Percentiles rank a stretch among this genome's conserved stretches.
Conservation (phyloP, 2,113 vertebrate genomes). For the Salvator merianae region DNA sequence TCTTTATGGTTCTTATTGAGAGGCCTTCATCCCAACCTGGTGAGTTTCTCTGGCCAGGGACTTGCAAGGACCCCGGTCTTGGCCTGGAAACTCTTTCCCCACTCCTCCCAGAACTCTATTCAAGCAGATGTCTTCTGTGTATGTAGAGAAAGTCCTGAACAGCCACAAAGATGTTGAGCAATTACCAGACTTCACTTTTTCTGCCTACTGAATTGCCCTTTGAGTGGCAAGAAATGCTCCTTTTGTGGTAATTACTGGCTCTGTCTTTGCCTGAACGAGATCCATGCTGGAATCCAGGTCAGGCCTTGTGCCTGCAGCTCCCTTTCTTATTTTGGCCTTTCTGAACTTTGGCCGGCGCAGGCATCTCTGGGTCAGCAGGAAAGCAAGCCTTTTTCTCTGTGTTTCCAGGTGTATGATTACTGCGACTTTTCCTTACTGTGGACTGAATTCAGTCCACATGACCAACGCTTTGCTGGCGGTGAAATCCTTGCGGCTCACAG, state of each 20-base stretch:
- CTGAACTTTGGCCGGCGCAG: background rate
- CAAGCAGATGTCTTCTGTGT: background rate
- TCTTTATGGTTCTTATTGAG: background rate
- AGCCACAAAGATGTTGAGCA: background rate
- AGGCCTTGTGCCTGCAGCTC: no score
- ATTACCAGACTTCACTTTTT: background rate
- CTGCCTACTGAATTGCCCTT: background rate
- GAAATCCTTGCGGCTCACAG: conserved; percentile 79
- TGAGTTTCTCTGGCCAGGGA: background rate
- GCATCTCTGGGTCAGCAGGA: background rate
- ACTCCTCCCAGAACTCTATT: background rate
- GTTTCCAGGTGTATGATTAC: conserved; percentile 79
- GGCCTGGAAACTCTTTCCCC: background rate
- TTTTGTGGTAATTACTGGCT: background rate
- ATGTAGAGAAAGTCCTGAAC: background rate
- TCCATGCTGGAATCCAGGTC: no score
- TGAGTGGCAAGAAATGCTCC: background rate
- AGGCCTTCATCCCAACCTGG: background rate
- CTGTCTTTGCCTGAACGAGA: background rate
- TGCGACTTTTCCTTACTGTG: conserved; percentile 82
- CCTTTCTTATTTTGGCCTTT: no score
- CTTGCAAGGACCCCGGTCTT: background rate
- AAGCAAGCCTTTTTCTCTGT: background rate
- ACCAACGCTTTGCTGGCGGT: conserved; percentile 76
- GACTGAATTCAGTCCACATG: conserved; percentile 65